Evolutionary conservation across 2,888 invertebrate species (phyloP), one percentile per base, ranked within the genome.

Genomic region (Emesis russula): DNA sequence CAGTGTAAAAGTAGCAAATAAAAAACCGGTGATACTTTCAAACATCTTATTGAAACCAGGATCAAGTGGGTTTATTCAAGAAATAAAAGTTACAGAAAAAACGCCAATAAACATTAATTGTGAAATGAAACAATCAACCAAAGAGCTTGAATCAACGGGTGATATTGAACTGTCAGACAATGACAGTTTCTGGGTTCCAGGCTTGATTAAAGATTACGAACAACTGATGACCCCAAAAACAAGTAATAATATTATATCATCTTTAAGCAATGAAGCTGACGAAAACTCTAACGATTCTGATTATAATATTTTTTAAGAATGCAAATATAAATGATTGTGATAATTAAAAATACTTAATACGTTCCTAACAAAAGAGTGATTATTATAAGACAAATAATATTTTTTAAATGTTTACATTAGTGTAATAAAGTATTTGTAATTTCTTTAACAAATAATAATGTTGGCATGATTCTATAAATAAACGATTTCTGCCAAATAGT

Each of bases 181-280:
- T 53, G 53, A 53, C n/a, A 53, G 53, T 53, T 53, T 53, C 53
- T 53, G 53, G 53, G 53, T 53, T 53, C 53, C 53, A 53, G 53
- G 53, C n/a, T 53, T 53, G 53, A 53, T n/a, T 6, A 53, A 53
- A n/a, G 53, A 53, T 15, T 53, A 53, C 53, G 53, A 53, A 53
- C 15, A n/a, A 53, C 53, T 53, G 53, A 53, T 53, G 53, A 53
- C 53, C 6, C 53, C 53, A 53, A 53, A 53, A 53, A 53, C 53
- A 15, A 53, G 4, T 53, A 53, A 9, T 15, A 53, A 53, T 53
- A 53, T 53, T 53, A 53, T 53, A 15, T 53, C 53, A 2, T 53
- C 53, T 53, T 53, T 53, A 53, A n/a, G 15, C n/a, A 53, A 53
- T 53, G n/a, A 15, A n/a, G 53, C 6, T n/a, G 53, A 53, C n/a